phyloP scores from a whole-genome alignment of 2,797 vertebrate genomes.

The Sardinella longiceps region DNA sequence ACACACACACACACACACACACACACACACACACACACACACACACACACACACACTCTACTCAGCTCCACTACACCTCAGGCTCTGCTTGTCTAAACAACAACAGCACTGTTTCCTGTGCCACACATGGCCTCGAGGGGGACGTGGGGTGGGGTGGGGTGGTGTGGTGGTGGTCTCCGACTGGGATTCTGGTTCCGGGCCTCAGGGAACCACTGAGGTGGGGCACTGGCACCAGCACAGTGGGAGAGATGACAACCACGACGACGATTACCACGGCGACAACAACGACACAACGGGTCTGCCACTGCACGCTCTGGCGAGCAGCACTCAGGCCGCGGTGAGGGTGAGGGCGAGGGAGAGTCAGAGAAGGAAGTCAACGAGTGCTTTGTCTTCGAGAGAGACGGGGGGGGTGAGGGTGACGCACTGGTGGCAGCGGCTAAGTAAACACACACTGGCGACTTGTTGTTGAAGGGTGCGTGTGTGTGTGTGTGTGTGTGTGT shows the following conservation, averaged over 20 bases:
- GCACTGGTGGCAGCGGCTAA: not conserved
- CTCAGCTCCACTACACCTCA: slow-evolving; percentile 29
- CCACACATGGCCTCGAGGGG: not conserved
- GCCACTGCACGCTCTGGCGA: slow-evolving; percentile 49
- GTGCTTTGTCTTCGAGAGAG: slow-evolving; percentile 47
- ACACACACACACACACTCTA: slow-evolving; percentile 27
- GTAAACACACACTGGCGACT: slow-evolving; percentile 21
- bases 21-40: no score
- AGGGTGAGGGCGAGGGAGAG: not conserved
- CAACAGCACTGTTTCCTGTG: slow-evolving; percentile 53
- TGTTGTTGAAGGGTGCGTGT: slow-evolving; percentile 2
- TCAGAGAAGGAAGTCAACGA: slow-evolving; percentile 41
- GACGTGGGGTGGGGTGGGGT: no score
- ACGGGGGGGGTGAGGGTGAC: not conserved
- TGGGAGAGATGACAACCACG: not conserved
- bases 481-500: no score
- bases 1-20: no score
- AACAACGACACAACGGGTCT: slow-evolving; percentile 48
- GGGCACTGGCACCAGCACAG: slow-evolving; percentile 31
- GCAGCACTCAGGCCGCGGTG: slow-evolving; percentile 49
- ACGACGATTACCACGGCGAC: not conserved
- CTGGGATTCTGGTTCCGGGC: slow-evolving; percentile 47
- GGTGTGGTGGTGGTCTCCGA: slow-evolving; percentile 42
- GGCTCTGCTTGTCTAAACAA: slow-evolving; percentile 48
- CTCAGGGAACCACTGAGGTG: slow-evolving; percentile 35